Percentiles rank a stretch among this genome's conserved stretches.
phyloP scores from a whole-genome alignment of 2,797 vertebrate genomes.

The Rhynchonycteris naso region DNA sequence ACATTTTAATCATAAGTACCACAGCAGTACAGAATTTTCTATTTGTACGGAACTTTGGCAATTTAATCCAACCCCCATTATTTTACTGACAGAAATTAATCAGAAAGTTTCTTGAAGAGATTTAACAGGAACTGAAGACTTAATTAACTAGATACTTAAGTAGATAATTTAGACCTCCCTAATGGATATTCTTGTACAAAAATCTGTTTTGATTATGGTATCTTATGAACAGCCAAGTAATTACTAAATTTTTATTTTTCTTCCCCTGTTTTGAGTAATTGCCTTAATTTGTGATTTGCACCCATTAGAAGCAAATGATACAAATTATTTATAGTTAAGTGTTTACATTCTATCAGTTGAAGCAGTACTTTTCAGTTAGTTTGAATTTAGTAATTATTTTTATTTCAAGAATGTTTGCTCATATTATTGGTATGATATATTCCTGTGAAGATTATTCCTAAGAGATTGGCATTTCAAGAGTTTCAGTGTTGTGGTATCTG shows the following conservation, averaged over 20 bases:
- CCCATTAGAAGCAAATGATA: background rate
- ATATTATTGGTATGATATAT: background rate
- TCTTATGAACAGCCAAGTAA: background rate
- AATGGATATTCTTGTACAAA: conserved; percentile 14
- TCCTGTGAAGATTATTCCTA: background rate
- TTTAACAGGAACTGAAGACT: conserved; percentile 4
- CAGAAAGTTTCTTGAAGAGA: conserved; percentile 10
- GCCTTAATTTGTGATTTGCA: conserved; percentile 45
- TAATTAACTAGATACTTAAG: conserved; percentile 14
- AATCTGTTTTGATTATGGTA: conserved; percentile 40
- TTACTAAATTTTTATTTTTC: background rate
- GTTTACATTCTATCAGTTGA: conserved; percentile 13
- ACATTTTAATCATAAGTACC: background rate
- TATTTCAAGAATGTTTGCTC: background rate
- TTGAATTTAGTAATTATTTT: conserved; percentile 62
- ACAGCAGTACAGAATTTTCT: conserved; percentile 6
- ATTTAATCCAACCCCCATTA: background rate
- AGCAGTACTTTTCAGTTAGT: conserved; percentile 47
- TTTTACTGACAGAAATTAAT: conserved; percentile 51
- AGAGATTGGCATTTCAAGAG: conserved; percentile 15
- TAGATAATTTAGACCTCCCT: conserved; percentile 23
- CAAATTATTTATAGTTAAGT: conserved; percentile 40
- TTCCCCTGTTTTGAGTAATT: background rate
- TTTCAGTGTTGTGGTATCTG: background rate
- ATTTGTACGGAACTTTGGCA: background rate